Conservation (phyloP, 2,113 vertebrate genomes). For the Prionailurus viverrinus region DNA sequence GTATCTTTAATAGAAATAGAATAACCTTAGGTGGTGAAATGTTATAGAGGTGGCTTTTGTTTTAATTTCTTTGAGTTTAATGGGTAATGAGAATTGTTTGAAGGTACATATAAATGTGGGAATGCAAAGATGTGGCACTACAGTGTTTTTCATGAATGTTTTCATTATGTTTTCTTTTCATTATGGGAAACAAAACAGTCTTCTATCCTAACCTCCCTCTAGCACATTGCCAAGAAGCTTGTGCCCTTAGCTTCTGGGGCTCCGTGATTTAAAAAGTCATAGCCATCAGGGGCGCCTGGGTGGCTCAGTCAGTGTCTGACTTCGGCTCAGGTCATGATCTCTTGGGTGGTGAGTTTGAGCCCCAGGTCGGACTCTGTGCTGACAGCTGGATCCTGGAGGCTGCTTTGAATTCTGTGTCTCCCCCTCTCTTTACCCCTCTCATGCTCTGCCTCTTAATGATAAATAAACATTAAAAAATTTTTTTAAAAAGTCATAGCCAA, state of each 20-base stretch:
- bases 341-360: no score
- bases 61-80: constrained; percentile 10
- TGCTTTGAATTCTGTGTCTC: no score
- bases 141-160: neutral
- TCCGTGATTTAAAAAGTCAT: neutral
- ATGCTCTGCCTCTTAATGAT: no score
- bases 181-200: neutral
- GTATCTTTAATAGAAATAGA: neutral
- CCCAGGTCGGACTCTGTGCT: no score
- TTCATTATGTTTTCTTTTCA: neutral
- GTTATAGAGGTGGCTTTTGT: neutral
- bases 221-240: constrained; percentile 33
- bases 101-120: neutral
- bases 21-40: neutral
- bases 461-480: no score
- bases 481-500: neutral
- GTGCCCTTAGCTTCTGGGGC: neutral
- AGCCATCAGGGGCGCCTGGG: neutral
- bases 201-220: neutral
- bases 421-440: no score
- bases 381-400: no score
- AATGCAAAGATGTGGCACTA: neutral
- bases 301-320: no score
- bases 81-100: constrained; percentile 5
- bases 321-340: no score